A percentile compares a stretch with the other conserved stretches of the same genome.
Evolutionary conservation across 2,888 invertebrate species (phyloP).

Genomic region (Caenorhabditis sp.): DNA sequence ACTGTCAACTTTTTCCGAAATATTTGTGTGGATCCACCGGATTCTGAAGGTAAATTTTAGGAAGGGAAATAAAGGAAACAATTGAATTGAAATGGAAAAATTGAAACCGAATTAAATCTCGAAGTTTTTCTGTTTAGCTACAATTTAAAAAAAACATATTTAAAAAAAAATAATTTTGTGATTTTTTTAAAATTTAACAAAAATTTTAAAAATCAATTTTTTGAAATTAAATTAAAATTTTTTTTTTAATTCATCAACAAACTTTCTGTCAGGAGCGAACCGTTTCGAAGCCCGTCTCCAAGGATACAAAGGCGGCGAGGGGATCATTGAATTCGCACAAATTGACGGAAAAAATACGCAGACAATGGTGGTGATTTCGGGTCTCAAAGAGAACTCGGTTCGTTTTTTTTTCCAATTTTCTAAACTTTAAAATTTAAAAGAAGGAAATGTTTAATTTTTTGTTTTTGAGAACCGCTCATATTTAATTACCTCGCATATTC

Average conservation of each 20-base stretch:
- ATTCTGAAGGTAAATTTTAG: conserved; percentile 32
- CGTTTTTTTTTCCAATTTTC: neutral
- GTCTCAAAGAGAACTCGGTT: conserved; percentile 51
- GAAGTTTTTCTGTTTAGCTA: no score
- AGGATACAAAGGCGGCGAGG: conserved; percentile 61
- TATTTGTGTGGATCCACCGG: conserved; percentile 62
- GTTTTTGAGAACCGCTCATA: no score
- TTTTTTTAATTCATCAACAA: neutral
- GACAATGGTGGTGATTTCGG: conserved; percentile 60
- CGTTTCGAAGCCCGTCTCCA: conserved; percentile 63
- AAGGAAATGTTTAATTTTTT: no score
- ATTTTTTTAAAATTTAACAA: no score
- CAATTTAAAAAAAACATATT: neutral
- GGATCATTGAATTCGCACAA: conserved; percentile 59
- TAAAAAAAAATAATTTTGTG: no score
- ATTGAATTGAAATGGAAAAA: neutral
- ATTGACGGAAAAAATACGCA: conserved; percentile 22
- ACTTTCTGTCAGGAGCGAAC: conserved; percentile 40
- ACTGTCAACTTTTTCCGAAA: conserved; percentile 64
- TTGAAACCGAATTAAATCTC: no score
- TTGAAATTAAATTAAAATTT: no score
- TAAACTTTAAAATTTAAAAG: no score
- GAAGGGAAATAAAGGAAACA: neutral
- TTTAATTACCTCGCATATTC: no score
- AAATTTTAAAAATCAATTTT: neutral